Base-by-base conservation (phyloP, 2,113 vertebrate genomes). In the Semnornis frantzii region DNA sequence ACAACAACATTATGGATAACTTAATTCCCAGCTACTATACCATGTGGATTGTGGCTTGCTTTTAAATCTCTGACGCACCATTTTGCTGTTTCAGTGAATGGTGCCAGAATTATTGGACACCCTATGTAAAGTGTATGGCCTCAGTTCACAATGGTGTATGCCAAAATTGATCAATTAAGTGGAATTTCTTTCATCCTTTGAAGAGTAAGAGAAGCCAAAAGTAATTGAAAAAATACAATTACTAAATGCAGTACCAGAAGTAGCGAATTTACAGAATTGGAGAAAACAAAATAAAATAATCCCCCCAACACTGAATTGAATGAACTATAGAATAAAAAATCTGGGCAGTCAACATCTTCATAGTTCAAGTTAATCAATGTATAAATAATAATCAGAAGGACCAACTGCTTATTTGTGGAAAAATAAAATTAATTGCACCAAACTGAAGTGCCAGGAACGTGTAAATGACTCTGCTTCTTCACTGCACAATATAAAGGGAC, bases 101-200 rank as follows among this genome's bases (percentile, higher is more conserved):
- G 7, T 92, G 80, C 64, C 88, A 96, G 55, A 88, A 64, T 85
- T 86, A 33, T 33, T 2, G 52, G 57, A 64, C 25, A 21, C 84
- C 76, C 58, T 88, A 30, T 28, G n/a, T 50, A 50, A 94, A 94
- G n/a, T 83, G 44, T 39, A 48, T 37, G 27, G 57, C 82, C 31
- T 52, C 31, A 69, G 11, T 33, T 55, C 59, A 87, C 27, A 84
- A 9, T 19, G 72, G 19, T 13, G 62, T 50, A 64, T 90, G 85
- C 57, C 87, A 91, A 89, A 92, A 79, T 27, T 42, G 42, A 82
- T 64, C 71, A 91, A 69, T 74, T 85, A 82, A 70, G 82, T 82
- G 21, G 50, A 85, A 85, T 89, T 85, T 75, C 37, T 72, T 90
- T 73, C 55, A 65, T 69, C 44, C 17, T 87, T 92, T 85, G n/a